Evolutionary conservation across 2,113 vertebrate species (phyloP), one percentile per base, ranked within the genome.

Genomic region (Aphyosemion australe): DNA sequence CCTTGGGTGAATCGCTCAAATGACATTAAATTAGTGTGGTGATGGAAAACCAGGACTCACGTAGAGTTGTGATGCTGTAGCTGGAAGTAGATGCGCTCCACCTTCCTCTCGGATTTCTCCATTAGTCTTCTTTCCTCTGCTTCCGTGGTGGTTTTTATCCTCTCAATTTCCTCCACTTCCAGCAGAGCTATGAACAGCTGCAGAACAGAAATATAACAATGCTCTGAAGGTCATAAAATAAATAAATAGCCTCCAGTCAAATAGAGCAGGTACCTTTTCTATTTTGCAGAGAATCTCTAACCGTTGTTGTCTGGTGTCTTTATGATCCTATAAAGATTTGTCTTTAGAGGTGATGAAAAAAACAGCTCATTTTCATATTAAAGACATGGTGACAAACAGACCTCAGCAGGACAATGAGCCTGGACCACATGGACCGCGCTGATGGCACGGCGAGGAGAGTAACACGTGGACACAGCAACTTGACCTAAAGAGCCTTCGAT

Each of bases 401-500:
- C 97, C 94, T 95, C 94, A 3, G 93, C 91, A 26, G 91, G 77
- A 1, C 88, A 63, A 13, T 94, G 91, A 1, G 92, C 90, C 45
- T 94, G 92, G 45, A 96, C 93, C 0, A 94, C 95, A 54, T 94
- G 90, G 52, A 98, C 95, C 0, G 95, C 95, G 20, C 96, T 88
- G 0, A 98, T 98, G 78, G 97, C 97, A 10, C 96, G 87, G 2
- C 97, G 95, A 43, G 97, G 97, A 59, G 95, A 95, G 84, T 96
- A 96, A 81, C 97, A 99, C 0, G 97, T 99, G 0, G 97, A 98
- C 47, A 99, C 92, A 0, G 96, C 95, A 0, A 98, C 97, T 82
- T 98, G 96, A 67, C 96, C 96, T 75, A 98, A 76, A 0, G 96
- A 99, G 12, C 96, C 97, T 2, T 97, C 95, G 0, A 98, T 95